A percentile compares a stretch with the other conserved stretches of the same genome.
phyloP scores from a whole-genome alignment of 2,113 vertebrate genomes.

The Pontoporia blainvillei region DNA sequence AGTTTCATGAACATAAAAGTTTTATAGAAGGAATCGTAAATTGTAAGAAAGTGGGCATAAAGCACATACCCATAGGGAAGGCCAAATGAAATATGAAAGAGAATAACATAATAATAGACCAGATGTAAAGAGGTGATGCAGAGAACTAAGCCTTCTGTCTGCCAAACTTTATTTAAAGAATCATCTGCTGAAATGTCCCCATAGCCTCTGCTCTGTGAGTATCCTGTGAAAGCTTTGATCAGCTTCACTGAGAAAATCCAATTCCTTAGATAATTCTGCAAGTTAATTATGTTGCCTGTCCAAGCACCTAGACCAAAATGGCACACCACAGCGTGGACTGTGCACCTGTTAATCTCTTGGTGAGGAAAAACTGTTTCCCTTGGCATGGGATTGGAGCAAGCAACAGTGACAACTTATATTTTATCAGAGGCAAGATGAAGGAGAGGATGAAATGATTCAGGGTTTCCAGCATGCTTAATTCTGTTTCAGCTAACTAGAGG shows the following conservation, averaged over 20 bases:
- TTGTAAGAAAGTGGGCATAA: conserved; percentile 31
- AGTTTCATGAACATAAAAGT: conserved; percentile 28
- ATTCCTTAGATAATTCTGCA: not conserved
- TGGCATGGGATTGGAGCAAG: not conserved
- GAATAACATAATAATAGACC: conserved; percentile 17
- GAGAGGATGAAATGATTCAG: not conserved
- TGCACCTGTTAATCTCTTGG: not conserved
- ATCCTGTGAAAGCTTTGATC: not conserved
- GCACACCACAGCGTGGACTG: not conserved
- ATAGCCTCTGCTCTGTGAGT: not conserved
- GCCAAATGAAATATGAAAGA: conserved; percentile 48
- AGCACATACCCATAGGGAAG: conserved; percentile 21
- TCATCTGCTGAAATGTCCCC: not conserved
- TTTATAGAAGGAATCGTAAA: not conserved
- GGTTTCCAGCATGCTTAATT: not conserved
- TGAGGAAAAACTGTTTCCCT: not conserved
- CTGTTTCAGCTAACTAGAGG: not conserved
- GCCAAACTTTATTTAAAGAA: not conserved
- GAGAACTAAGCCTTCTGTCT: not conserved
- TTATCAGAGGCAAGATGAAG: not conserved
- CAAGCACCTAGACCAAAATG: not conserved
- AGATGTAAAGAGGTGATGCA: not conserved
- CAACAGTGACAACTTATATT: not conserved
- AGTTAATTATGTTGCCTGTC: not conserved
- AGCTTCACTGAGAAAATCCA: not conserved